Evolutionary conservation across 2,888 invertebrate species (phyloP), one percentile per base, ranked within the genome.

Genomic region (Lottia gigantea): DNA sequence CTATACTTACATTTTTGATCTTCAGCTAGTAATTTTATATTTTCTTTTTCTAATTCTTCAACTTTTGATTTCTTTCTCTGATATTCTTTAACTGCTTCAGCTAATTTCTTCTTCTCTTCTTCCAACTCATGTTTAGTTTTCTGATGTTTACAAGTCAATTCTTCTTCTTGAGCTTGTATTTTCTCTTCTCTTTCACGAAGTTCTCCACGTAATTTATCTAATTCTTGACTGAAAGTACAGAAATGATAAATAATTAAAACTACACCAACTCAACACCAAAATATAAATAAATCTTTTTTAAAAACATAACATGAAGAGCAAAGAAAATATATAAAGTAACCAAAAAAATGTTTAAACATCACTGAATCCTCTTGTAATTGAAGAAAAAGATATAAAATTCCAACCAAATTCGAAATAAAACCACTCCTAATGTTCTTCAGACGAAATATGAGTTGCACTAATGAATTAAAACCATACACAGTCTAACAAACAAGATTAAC

Each of bases 121-220:
- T 84, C 80, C 14, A 85, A 80, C 65, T 86, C 83, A 14, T 77
- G 74, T 31, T 71, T 73, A 66, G 82, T 81, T 46, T 75, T 68
- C 64, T 82, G 81, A 67, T 85, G 84, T 62, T 76, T 67, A 15
- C 70, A 46, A 72, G 77, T 83, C 74, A 85, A 75, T 61, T 78
- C 73, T 64, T 85, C 84, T 67, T 85, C 84, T 67, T 79, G 74
- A 62, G 79, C 78, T 23, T 78, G 77, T 31, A 80, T 72, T 31
- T 71, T 64, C 49, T 83, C 82, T 67, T 83, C 83, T 1, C 78
- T 77, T 61, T 75, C 72, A 62, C 76, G 75, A 70, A 80, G 78
- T 67, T 84, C 81, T 16, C 75, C 76, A 31, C 75, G 72, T 26
- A 84, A 66, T 47, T 73, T 69, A 66, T 84, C 79, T 16, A 86